Evolutionary conservation across 2,113 vertebrate species (phyloP), one percentile per base, ranked within the genome.

Genomic region (Syngnathus scovelli): DNA sequence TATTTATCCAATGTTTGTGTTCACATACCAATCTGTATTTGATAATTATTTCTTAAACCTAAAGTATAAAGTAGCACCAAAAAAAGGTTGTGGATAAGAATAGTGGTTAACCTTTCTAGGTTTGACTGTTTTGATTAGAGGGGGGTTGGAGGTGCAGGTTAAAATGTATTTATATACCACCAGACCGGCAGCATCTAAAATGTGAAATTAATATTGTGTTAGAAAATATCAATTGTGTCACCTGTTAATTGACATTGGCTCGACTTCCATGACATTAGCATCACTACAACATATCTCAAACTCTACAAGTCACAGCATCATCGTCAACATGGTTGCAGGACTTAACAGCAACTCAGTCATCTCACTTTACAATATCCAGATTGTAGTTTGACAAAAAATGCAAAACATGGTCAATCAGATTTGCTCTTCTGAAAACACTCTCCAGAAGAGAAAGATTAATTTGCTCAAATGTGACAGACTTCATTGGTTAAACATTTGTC

Each of bases 381-480:
- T 51, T 51, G 49, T 3, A 6, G 18, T 51, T 51, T 9, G 6
- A 51, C 49, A 51, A n/a, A 51, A 55, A 23, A 71, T 68, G 64
- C 66, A 64, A 74, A 68, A 68, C 77, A 77, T 63, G 75, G 79
- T 78, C 58, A 36, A 69, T 79, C 78, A 80, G 78, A 6, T 56
- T 70, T 23, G 71, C 69, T 72, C 76, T 86, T 67, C 71, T 41
- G 73, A 78, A 84, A 72, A 73, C 61, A 43, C 72, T 80, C 61
- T 58, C 2, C 33, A 79, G 64, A 63, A 60, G 72, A 66, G 73
- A 68, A 72, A 85, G 76, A 85, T 86, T 85, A 88, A 90, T 90
- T 86, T 87, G 85, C 75, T 75, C 82, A 88, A 88, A 64, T 85
- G 81, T 84, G 83, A 80, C 83, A 87, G 83, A 78, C 79, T 85